A percentile compares a stretch with the other conserved stretches of the same genome.
Conservation (phyloP, 2,113 vertebrate genomes). For the Amphiprion percula region DNA sequence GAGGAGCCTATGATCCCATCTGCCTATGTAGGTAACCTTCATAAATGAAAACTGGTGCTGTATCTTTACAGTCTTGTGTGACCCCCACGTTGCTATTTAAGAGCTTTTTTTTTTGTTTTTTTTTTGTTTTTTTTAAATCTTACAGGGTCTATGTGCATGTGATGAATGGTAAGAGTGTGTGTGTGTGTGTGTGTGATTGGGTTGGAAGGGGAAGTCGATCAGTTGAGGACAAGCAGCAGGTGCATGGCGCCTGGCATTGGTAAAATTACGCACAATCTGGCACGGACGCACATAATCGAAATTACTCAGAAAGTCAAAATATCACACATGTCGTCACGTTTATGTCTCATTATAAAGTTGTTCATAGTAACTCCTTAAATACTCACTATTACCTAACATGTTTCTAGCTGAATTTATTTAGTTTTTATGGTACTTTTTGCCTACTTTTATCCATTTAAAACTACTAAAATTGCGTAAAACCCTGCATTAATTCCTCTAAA, state of each 20-base stretch:
- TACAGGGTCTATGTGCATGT: constrained; percentile 1
- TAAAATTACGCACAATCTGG: constrained; percentile 36
- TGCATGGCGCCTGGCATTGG: constrained; percentile 39
- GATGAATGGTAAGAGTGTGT: constrained; percentile 14
- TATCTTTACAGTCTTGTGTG: constrained; percentile 85
- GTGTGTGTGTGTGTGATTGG: not conserved
- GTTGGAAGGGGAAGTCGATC: constrained; percentile 74
- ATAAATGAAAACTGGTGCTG: constrained; percentile 88
- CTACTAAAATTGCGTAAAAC: not conserved
- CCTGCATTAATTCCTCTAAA: constrained; percentile 7
- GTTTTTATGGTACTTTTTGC: not conserved
- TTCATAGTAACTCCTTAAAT: not conserved
- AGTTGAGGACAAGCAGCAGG: constrained; percentile 70
- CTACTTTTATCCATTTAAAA: constrained; percentile 7
- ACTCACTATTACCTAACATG: not conserved
- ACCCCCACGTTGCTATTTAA: constrained; percentile 89
- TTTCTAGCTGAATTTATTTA: not conserved
- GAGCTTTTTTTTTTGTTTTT: constrained; percentile 82
- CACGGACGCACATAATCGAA: constrained; percentile 4
- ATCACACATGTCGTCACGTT: not conserved
- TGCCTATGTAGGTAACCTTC: constrained; percentile 72
- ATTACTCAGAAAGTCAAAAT: not conserved
- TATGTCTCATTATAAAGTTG: not conserved
- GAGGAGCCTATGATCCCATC: constrained; percentile 83
- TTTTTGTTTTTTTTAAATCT: too few relatives aligned